Evolutionary conservation across 2,113 vertebrate genomes (phyloP).

Genomic region (Ascaphus truei): DNA sequence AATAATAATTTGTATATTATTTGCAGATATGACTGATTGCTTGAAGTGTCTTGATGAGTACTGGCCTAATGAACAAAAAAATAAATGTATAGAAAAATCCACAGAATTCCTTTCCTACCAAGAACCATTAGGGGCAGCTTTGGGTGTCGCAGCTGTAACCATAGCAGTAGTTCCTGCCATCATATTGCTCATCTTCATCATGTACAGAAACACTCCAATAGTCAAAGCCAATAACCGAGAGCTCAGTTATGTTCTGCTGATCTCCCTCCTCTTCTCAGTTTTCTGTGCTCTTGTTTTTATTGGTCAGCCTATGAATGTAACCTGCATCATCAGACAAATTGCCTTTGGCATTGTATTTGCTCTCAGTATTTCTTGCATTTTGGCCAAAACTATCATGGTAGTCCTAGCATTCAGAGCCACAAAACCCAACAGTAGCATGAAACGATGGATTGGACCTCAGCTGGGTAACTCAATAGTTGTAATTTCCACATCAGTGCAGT

Average conservation of each 20-base stretch:
- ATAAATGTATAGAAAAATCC: background rate
- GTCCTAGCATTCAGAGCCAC: conserved; percentile 26
- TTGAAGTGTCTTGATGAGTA: too few relatives aligned
- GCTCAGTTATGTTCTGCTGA: background rate
- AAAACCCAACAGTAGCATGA: conserved; percentile 18
- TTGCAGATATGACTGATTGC: too few relatives aligned
- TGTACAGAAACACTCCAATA: conserved; percentile 3
- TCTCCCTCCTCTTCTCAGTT: background rate
- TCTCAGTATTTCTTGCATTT: conserved; percentile 16
- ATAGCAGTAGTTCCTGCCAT: background rate
- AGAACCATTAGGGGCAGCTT: background rate
- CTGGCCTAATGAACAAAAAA: conserved; percentile 5
- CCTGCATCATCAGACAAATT: conserved; percentile 18
- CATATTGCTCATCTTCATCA: background rate
- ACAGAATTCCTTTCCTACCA: background rate
- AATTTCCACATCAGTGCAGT: conserved; percentile 24
- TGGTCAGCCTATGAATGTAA: background rate
- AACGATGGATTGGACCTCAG: background rate
- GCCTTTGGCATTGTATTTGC: conserved; percentile 21
- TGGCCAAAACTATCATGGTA: conserved; percentile 30
- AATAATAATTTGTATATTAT: too few relatives aligned
- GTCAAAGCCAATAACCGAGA: conserved; percentile 17
- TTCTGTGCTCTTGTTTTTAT: conserved; percentile 31
- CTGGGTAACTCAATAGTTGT: conserved; percentile 38
- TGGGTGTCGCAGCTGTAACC: too few relatives aligned